phyloP scores from a whole-genome alignment of 2,113 vertebrate genomes.

The Microcebus jonahi region DNA sequence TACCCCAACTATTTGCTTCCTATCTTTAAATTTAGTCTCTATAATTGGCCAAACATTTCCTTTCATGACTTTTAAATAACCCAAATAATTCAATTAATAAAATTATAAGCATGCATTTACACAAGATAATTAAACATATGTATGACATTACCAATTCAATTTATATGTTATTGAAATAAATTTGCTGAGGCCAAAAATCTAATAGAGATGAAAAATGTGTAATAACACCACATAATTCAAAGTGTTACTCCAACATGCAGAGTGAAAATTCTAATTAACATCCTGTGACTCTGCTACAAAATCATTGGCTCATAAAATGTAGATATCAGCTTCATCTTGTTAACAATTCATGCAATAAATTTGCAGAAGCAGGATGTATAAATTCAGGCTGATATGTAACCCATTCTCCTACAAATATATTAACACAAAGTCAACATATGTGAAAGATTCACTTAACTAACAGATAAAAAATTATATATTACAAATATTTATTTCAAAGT shows the following conservation, averaged over 20 bases:
- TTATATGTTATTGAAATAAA: slow-evolving; percentile 42
- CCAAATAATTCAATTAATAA: slow-evolving; percentile 27
- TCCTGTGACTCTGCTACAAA: neutral
- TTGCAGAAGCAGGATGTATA: neutral
- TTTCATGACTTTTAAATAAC: neutral
- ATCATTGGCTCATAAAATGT: slow-evolving; percentile 2
- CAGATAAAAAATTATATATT: neutral
- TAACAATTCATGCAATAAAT: slow-evolving; percentile 35
- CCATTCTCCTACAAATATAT: neutral
- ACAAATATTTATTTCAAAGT: neutral
- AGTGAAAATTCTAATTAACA: slow-evolving; percentile 27
- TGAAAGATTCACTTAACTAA: neutral
- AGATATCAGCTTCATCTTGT: slow-evolving; percentile 5
- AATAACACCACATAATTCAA: slow-evolving; percentile 44
- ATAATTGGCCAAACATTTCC: neutral
- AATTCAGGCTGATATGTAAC: neutral
- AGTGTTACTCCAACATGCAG: neutral
- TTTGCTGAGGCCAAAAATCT: neutral
- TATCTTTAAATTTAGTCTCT: slow-evolving; percentile 7
- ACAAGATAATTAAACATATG: slow-evolving; percentile 1
- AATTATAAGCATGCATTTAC: slow-evolving; percentile 5
- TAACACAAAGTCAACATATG: slow-evolving; percentile 21
- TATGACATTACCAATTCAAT: neutral
- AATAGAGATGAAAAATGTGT: neutral
- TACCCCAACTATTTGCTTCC: neutral